Evolutionary conservation across 2,888 invertebrate species (phyloP), one percentile per base, ranked within the genome.

Genomic region (Plagodis dolabraria): DNA sequence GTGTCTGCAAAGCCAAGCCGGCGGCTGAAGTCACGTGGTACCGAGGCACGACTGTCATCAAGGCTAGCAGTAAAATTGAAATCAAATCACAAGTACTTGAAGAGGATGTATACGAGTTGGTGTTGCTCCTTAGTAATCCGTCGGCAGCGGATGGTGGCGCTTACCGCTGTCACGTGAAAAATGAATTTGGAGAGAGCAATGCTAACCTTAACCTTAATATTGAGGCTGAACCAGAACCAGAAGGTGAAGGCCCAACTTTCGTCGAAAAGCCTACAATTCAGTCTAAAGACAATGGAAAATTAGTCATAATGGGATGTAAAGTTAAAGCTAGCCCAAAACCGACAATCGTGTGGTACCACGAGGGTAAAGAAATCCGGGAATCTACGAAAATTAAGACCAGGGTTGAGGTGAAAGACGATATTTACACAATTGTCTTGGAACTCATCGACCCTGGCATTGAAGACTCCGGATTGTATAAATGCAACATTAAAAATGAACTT

Each of bases 401-500:
- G 82, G 89, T 95, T 76, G 96, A 96, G 82, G 96, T 96, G 67
- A 93, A 94, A 58, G 95, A 95, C 53, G 97, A 97, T 77, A 94
- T 97, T 70, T 98, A 97, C 89, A 96, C 97, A 75, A 97, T 98
- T 61, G 95, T 96, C 84, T 90, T 98, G 71, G 97, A 97, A 88
- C 93, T 98, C 44, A 95, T 95, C 77, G 98, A 98, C 91, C 98
- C 99, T 68, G 97, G 97, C 80, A 95, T 98, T 67, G 97, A 97
- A 80, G 99, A 99, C 93, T 99, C 99, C 75, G 99, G 99, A 71
- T 94, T 99, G 66, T 99, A 99, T 94, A 99, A 99, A 89, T 99
- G 99, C 89, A 98, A 98, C 81, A 98, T 99, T 78, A 98, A 98
- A 89, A 99, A 99, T 91, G 95, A 96, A 79, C 95, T 97, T 82